Base-by-base conservation (phyloP, 2,888 invertebrate species). In the Oithona nana region DNA sequence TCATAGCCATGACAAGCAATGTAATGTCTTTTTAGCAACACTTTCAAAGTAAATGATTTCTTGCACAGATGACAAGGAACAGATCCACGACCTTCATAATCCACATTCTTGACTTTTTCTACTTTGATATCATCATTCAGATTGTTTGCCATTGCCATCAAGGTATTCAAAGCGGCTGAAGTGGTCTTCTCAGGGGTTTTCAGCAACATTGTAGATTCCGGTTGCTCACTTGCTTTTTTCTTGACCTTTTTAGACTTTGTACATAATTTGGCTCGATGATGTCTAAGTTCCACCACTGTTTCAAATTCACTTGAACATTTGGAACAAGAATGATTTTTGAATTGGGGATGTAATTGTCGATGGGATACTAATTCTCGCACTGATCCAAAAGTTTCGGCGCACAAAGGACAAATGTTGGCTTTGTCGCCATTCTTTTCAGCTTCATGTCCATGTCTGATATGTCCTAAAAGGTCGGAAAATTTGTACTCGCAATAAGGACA, bases 31-130 rank as follows among this genome's bases (percentile, higher is more conserved):
- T 29, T 39, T 22, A 59, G 50, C 2, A 59, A 28, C 16, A 26
- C 50, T 26, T 59, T 59, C 28, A 59, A 26, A 1, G 50, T 59
- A 3, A 59, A 59, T 16, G 59, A 48, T 50, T 48, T 59, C 13
- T 48, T 48, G 26, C 59, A 59, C 28, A 59, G 22, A 49, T 59
- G 59, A 28, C 59, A 59, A 6, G 59, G 24, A 6, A 59, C 59
- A 8, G 59, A 28, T 1, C 59, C 59, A 28, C 59, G 59, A n/a
- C 59, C 57, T 20, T 59, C 59, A 59, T 59, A 59, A 2, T 59
- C 59, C 24, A 59, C 49, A 22, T 48, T 3, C 22, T 54, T 54
- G 11, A 26, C 54, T 54, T 54, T 54, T 24, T 20, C 24, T 24
- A 26, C 54, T 3, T 3, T 13, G 24, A 24, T 26, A 26, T 20